These are phyloP conservation scores for Laticauda colubrina DNA, from an alignment of 2,113 vertebrate genomes.

Conservation along the genomic window DNA sequence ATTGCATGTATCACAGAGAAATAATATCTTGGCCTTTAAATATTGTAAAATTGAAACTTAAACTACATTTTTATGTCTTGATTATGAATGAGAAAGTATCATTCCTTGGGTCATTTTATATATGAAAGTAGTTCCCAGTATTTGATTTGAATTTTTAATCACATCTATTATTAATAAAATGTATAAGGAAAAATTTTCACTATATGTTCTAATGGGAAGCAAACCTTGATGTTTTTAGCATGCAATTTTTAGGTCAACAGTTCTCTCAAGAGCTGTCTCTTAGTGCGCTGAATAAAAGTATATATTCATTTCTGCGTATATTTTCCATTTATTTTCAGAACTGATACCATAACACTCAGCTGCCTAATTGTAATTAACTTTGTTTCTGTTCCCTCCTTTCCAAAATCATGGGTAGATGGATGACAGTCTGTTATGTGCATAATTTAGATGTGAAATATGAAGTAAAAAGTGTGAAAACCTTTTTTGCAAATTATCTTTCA, in stretches of 20 bases:
- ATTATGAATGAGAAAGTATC: background rate
- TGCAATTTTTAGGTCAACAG: background rate
- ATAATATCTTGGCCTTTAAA: background rate
- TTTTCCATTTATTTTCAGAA: conserved; percentile 47
- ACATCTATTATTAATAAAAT: background rate
- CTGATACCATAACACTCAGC: background rate
- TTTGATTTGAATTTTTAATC: background rate
- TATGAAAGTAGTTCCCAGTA: background rate
- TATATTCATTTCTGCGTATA: conserved; percentile 38
- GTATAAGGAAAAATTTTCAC: background rate
- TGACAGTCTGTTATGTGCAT: too few species aligned
- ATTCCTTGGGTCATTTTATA: background rate
- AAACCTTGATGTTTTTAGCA: conserved; percentile 29
- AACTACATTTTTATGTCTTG: background rate
- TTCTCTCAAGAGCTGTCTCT: background rate
- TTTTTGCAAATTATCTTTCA: background rate
- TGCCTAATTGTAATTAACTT: conserved; percentile 42
- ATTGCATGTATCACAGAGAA: background rate
- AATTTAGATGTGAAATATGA: background rate
- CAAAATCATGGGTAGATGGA: background rate
- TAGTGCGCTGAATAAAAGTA: background rate
- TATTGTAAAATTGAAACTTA: background rate
- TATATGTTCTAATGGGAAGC: background rate
- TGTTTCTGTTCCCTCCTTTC: background rate
- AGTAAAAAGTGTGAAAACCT: background rate